Conservation (phyloP, 2,888 invertebrate genomes). For the Priocnemis perturbator region DNA sequence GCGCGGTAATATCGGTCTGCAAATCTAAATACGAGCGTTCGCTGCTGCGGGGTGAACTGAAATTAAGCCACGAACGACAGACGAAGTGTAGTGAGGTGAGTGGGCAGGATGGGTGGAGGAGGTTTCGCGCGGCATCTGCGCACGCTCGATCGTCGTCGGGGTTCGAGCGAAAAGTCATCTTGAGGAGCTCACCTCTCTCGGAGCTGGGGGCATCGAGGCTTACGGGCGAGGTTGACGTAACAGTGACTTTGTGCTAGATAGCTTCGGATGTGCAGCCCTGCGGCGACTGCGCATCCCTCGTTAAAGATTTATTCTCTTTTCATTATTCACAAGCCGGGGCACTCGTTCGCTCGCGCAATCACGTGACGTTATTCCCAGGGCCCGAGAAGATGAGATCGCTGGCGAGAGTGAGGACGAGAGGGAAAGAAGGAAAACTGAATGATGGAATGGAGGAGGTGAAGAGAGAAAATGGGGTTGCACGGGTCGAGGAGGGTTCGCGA, state of each 20-base stretch:
- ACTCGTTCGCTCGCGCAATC: constrained; percentile 29
- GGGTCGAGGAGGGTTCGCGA: background rate
- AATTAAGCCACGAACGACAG: background rate
- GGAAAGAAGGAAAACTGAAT: constrained; percentile 1
- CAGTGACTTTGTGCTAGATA: no score
- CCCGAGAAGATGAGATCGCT: constrained; percentile 10
- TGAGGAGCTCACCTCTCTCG: background rate
- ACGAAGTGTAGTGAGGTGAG: background rate
- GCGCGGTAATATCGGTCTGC: constrained; percentile 6
- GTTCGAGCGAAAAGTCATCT: constrained; percentile 6
- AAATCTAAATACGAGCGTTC: constrained; percentile 4
- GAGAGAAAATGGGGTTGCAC: background rate
- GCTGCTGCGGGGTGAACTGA: background rate
- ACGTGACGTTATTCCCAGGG: constrained; percentile 38
- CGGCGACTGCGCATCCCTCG: constrained; percentile 12
- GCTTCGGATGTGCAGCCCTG: background rate
- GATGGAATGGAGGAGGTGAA: background rate
- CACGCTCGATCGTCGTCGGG: no score
- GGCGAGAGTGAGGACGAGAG: background rate
- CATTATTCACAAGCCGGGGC: constrained; percentile 36
- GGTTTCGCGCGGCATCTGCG: no score
- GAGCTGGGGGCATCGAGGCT: no score
- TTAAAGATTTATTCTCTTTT: constrained; percentile 38
- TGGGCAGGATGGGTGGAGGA: background rate
- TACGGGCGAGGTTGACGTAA: no score